These are phyloP conservation scores for Lepidurus couesii DNA, from an alignment of 1,140 invertebrate species.

Conservation along the genomic window DNA sequence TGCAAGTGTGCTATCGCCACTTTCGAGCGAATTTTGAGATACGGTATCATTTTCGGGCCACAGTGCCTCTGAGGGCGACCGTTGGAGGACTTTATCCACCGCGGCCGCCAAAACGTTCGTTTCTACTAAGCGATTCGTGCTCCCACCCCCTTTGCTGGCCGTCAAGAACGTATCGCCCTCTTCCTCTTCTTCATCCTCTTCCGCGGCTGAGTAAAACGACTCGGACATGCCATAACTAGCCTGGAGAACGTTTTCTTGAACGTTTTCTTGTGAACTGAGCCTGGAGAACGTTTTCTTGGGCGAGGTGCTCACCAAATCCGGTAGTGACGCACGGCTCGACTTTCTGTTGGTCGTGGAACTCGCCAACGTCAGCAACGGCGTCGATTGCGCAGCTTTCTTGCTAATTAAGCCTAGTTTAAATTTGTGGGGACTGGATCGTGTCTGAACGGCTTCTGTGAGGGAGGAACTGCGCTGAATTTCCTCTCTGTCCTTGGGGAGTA, in stretches of 20 bases:
- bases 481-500: neutral
- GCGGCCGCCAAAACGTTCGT: neutral
- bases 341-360: constrained; percentile 23
- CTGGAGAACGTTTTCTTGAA: too few relatives aligned
- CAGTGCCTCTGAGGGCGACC: neutral
- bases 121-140: neutral
- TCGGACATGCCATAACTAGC: constrained; percentile 56
- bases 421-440: neutral
- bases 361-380: constrained; percentile 25
- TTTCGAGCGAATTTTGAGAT: neutral
- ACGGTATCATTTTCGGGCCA: neutral
- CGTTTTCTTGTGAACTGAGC: neutral
- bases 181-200: constrained; percentile 55
- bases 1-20: neutral
- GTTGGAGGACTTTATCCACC: neutral
- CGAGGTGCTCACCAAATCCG: neutral
- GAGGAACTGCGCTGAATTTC: neutral
- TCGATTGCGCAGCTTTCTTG: constrained; percentile 24
- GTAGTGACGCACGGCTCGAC: neutral
- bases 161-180: constrained; percentile 22
- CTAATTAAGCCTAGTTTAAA: neutral
- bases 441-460: neutral
- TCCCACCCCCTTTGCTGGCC: neutral
- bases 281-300: constrained; percentile 24
- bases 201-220: constrained; percentile 83